Base-by-base conservation (phyloP, 2,113 vertebrate species). In the Callospermophilus lateralis region DNA sequence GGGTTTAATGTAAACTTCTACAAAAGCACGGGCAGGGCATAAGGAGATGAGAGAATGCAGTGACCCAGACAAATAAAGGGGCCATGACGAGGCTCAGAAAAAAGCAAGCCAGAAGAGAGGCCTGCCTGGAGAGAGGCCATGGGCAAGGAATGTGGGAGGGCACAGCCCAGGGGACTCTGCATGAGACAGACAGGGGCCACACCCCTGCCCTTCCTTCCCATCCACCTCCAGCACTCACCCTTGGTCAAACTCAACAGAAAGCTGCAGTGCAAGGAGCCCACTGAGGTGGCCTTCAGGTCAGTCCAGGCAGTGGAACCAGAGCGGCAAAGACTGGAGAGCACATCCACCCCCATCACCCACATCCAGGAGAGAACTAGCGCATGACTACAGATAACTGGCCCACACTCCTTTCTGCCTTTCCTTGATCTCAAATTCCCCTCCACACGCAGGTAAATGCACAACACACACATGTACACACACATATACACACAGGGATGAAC, bases 141-240 rank as follows among this genome's bases (percentile, higher is more conserved):
- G 12, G 67, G 20, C 65, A 37, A 84, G 58, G 30, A 76, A 37
- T 45, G 8, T 0, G 0, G 2, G 20, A 55, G 19, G 13, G 51
- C 4, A 13, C 55, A 61, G 48, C 76, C 61, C n/a, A 63, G 28
- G 72, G 6, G 9, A 2, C 22, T 32, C 65, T 65, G 17, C 1
- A 12, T n/a, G 15, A 67, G 76, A 51, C 48, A 63, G 8, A 7
- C 51, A 32, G 8, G 19, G 3, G 20, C 26, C 17, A 58, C 12
- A 0, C 13, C 45, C 30, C 79, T 42, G 32, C 39, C 15, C 4
- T 63, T 72, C 58, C 42, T 24, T 68, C 45, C 88, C 42, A 7
- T 24, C 11, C 8, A 32, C n/a, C 37, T 34, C 51, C 0, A 20
- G 24, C 6, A 32, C 53, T 81, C n/a, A 42, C 19, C 9, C 1